Percentiles rank a stretch among this genome's conserved stretches.
Conservation (phyloP, 37 sponge, comb jelly and placozoan genomes). For the Halisarca cf. caerulea region DNA sequence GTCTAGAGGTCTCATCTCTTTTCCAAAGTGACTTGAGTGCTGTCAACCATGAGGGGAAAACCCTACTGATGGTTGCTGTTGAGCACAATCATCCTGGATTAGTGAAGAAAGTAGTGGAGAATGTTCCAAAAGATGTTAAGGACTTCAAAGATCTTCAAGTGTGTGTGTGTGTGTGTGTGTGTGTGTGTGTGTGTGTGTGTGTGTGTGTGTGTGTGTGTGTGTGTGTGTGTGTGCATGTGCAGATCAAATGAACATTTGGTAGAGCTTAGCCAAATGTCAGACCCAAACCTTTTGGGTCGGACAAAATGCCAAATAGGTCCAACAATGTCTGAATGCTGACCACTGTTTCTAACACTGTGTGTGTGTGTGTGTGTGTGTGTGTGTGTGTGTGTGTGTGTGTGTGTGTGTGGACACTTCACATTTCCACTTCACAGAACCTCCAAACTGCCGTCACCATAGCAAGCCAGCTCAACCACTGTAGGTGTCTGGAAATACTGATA, state of each 20-base stretch:
- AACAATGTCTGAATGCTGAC: too few species aligned
- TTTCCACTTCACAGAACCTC: not conserved
- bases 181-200: too few species aligned
- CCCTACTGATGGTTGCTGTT: conserved; percentile 67
- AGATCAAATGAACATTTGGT: too few species aligned
- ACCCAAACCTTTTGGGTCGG: too few species aligned
- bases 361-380: not conserved
- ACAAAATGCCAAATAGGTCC: too few species aligned
- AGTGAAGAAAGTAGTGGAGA: conserved; percentile 41
- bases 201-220: too few species aligned
- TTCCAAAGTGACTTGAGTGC: conserved; percentile 43
- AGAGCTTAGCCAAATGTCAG: too few species aligned
- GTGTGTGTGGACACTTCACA: not conserved
- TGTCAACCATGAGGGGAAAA: conserved; percentile 53
- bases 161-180: not conserved
- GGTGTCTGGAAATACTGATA: conserved; percentile 13
- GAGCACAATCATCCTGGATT: conserved; percentile 18
- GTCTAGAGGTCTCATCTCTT: conserved; percentile 26
- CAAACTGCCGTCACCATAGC: conserved; percentile 20
- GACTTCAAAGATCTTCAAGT: conserved; percentile 34
- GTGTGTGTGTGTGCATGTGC: too few species aligned
- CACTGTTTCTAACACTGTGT: too few species aligned
- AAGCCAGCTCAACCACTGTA: conserved; percentile 6
- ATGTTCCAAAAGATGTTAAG: conserved; percentile 52
- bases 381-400: not conserved